Evolutionary conservation across 2,888 invertebrate genomes (phyloP).

Genomic region (Rhagium mordax): DNA sequence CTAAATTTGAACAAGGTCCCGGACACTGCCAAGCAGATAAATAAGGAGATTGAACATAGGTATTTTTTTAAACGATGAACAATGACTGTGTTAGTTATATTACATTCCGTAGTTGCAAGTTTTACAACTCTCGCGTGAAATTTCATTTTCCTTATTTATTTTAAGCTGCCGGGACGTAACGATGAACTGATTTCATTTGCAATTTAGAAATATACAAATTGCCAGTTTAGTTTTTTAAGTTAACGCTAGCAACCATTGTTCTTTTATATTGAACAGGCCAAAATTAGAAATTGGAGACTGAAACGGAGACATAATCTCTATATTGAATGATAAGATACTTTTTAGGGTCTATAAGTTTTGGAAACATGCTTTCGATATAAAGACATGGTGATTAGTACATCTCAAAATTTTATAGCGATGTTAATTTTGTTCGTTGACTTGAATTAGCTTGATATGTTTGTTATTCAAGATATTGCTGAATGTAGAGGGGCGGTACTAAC

Average conservation of each 20-base stretch:
- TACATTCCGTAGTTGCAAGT: too few species aligned
- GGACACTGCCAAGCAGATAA: not conserved
- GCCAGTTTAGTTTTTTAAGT: not conserved
- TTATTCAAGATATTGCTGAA: not conserved
- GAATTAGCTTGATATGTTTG: not conserved
- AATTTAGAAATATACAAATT: not conserved
- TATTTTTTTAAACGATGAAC: too few species aligned
- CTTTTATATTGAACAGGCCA: not conserved
- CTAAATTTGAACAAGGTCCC: not conserved
- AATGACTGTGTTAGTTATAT: too few species aligned
- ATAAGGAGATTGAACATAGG: not conserved
- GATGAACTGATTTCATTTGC: slow-evolving; percentile 10
- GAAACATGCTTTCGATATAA: not conserved
- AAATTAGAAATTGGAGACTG: not conserved
- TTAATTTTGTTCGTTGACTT: slow-evolving; percentile 1
- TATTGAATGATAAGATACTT: not conserved
- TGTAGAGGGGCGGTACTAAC: not conserved
- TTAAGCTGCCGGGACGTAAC: not conserved
- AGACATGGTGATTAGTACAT: not conserved
- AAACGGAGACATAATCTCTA: not conserved
- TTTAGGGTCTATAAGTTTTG: not conserved
- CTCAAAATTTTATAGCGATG: not conserved
- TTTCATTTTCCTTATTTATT: not conserved
- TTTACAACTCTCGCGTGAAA: too few species aligned
- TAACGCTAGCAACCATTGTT: not conserved